Evolutionary conservation across 2,888 invertebrate species (phyloP), one percentile per base, ranked within the genome.

Genomic region (Rhaphigaster nebulosa): DNA sequence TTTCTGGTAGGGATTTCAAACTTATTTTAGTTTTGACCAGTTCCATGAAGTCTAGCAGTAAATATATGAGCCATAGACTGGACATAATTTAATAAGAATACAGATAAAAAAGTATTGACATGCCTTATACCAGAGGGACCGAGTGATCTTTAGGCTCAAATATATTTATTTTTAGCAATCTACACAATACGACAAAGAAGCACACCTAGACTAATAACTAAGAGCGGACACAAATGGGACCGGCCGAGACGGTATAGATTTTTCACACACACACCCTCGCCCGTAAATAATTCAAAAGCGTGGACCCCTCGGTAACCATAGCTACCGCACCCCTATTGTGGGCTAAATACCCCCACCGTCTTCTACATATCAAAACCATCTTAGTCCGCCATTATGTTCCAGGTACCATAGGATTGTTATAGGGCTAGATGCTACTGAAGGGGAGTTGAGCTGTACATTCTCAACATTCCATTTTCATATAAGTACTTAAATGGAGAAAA

Each of bases 281-380:
- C 41, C 80, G 80, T 80, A 80, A 80, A 80, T 80, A 80, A 80
- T 80, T 80, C 80, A 80, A 45, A 80, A 80, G 80, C 18, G 80
- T 80, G 23, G 29, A 80, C 80, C 80, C 80, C 80, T 80, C 80
- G 29, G 80, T 80, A 80, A 15, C 80, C 80, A 80, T 80, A 41
- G 80, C 41, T 23, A 80, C 80, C 80, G 38, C 41, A 20, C 80
- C 80, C 80, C 80, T 76, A 80, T 80, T 80, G 80, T 80, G 18
- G 80, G 38, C 80, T 80, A 80, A 80, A 80, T 80, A 80, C 80
- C 80, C 80, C 80, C 80, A 26, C 41, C 80, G 80, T 80, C 80
- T 41, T 80, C 41, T 80, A 80, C 41, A 80, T 80, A 80, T 80
- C 80, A 80, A 80, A 41, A 80, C 80, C 80, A 80, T 80, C 80